Conservation (phyloP, 2,797 vertebrate genomes). For the Scleropages formosus region DNA sequence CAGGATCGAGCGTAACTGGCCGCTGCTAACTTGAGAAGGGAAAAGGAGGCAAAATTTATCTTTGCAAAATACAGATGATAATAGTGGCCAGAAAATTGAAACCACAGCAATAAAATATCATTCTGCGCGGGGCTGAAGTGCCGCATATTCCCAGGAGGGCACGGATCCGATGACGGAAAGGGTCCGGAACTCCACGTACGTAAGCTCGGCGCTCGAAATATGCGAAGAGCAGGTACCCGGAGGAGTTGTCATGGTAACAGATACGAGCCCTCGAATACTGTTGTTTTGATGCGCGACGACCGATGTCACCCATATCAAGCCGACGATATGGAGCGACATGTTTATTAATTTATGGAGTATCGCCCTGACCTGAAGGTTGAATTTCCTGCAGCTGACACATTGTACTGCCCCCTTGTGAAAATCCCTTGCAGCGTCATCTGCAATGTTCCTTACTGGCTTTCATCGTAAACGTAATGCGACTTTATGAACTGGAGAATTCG, state of each 20-base stretch:
- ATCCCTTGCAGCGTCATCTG: not conserved
- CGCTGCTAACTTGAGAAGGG: no score
- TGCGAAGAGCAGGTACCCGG: not conserved
- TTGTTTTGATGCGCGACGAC: not conserved
- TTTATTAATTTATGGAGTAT: not conserved
- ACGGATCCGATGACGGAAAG: no score
- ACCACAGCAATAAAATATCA: no score
- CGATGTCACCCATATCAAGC: not conserved
- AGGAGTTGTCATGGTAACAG: constrained; percentile 16
- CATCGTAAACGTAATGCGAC: not conserved
- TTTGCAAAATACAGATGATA: no score
- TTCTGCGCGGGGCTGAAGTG: no score
- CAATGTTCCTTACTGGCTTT: not conserved
- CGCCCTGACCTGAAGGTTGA: not conserved
- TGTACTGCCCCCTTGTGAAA: constrained; percentile 23
- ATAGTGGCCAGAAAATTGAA: no score
- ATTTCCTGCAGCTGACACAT: no score
- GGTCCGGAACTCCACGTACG: not conserved
- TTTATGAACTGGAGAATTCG: not conserved
- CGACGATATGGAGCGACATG: not conserved
- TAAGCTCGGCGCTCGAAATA: not conserved
- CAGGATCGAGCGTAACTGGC: no score
- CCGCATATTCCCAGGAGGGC: no score
- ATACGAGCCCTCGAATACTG: not conserved
- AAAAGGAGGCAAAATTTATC: no score